Evolutionary conservation across 2,888 invertebrate genomes (phyloP).

Genomic region (Torymus texanus): DNA sequence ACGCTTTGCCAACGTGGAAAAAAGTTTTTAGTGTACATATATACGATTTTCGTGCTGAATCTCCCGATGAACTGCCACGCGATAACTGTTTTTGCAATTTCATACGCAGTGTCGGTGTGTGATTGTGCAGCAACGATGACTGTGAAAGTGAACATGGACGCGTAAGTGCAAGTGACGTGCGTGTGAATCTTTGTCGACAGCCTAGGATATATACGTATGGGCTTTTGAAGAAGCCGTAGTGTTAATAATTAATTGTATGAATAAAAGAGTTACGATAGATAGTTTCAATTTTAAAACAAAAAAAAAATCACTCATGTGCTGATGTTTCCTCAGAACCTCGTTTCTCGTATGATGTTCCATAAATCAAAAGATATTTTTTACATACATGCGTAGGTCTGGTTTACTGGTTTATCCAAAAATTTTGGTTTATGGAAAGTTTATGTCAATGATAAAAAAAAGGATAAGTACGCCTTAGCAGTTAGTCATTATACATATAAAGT

Average conservation of each 20-base stretch:
- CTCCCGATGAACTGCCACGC: conserved; percentile 29
- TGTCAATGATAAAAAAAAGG: background rate
- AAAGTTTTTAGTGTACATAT: conserved; percentile 39
- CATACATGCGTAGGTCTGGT: background rate
- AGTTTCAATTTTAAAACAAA: conserved; percentile 35
- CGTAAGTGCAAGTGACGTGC: conserved; percentile 13
- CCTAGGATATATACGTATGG: background rate
- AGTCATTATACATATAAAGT: background rate
- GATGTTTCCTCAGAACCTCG: conserved; percentile 31
- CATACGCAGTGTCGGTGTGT: conserved; percentile 41
- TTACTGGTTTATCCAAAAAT: background rate
- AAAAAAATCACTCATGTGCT: conserved; percentile 8
- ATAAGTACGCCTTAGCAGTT: too few relatives aligned
- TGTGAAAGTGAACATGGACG: conserved; percentile 31
- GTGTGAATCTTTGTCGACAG: conserved; percentile 11
- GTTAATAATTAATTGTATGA: conserved; percentile 47
- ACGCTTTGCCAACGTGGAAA: conserved; percentile 10
- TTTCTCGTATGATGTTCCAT: conserved; percentile 30
- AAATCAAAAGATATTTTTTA: conserved; percentile 26
- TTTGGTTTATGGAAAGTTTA: background rate
- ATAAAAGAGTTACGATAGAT: conserved; percentile 44
- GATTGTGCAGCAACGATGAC: conserved; percentile 14
- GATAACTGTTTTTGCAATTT: conserved; percentile 10
- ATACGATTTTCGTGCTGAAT: conserved; percentile 28
- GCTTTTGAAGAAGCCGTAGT: background rate